Evolutionary conservation across 2,888 invertebrate species (phyloP).

Genomic region (Yponomeuta malinellus): DNA sequence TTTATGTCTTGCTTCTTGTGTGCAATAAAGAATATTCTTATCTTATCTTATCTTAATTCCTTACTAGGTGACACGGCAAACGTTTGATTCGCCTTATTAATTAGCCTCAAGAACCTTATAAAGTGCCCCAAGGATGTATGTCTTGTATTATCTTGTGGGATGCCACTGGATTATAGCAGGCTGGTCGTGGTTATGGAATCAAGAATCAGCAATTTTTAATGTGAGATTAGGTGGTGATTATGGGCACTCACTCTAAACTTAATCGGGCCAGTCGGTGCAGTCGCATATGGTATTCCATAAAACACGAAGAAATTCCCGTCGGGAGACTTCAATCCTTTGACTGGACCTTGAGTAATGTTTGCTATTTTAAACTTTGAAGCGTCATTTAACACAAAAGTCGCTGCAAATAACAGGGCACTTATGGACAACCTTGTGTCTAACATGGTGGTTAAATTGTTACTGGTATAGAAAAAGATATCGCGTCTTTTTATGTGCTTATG

Average conservation of each 20-base stretch:
- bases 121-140: no score
- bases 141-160: no score
- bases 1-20: no score
- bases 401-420: not conserved
- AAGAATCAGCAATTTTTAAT: no score
- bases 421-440: not conserved
- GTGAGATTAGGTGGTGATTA: not conserved
- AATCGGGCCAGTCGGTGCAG: conserved; percentile 33
- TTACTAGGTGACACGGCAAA: no score
- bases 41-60: no score
- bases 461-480: not conserved
- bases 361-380: conserved; percentile 22
- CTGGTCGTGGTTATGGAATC: no score
- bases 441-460: not conserved
- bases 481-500: no score
- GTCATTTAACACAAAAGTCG: not conserved
- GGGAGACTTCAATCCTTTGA: conserved; percentile 33
- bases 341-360: conserved; percentile 31
- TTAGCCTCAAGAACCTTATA: no score
- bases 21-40: no score
- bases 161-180: no score
- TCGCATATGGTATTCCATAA: conserved; percentile 39
- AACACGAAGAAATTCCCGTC: conserved; percentile 26
- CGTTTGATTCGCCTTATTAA: no score
- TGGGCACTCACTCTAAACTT: conserved; percentile 31